Conservation (phyloP, 2,113 vertebrate species). For the Corapipo altera region DNA sequence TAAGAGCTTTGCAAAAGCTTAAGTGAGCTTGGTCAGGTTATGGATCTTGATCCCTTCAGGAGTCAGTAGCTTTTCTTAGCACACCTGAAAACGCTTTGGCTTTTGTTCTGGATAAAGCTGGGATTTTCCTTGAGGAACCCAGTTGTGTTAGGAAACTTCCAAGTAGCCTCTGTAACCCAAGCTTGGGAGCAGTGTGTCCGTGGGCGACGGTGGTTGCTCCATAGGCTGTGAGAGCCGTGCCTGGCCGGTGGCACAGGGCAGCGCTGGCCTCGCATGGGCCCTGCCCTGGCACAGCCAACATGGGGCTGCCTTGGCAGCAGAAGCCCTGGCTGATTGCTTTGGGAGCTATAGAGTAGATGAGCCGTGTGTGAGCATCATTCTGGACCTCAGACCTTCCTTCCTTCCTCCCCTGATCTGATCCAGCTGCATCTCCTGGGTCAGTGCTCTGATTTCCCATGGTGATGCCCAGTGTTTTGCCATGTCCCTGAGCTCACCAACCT, state of each 20-base stretch:
- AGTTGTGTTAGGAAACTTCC: not conserved
- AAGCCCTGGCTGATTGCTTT: not conserved
- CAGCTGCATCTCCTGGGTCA: not conserved
- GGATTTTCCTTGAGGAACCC: not conserved
- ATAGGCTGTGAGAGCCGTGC: fast-evolving
- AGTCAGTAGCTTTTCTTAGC: not conserved
- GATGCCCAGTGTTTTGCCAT: not conserved
- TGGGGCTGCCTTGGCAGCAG: not conserved
- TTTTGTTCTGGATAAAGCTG: not conserved
- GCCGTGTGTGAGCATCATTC: not conserved
- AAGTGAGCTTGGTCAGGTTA: not conserved
- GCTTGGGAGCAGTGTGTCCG: fast-evolving
- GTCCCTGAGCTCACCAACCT: not conserved
- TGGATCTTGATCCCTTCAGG: not conserved
- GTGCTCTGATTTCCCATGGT: not conserved
- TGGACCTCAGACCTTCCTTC: not conserved
- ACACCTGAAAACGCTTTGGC: not conserved
- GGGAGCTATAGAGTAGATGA: not conserved
- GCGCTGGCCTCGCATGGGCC: not conserved
- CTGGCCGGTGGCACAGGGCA: fast-evolving
- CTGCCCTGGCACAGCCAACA: not conserved
- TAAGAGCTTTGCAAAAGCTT: not conserved
- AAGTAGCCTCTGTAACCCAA: not conserved
- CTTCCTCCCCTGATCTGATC: not conserved
- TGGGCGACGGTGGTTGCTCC: not conserved